Evolutionary conservation across 2,113 vertebrate genomes (phyloP).

Genomic region (Tenrec ecaudatus): DNA sequence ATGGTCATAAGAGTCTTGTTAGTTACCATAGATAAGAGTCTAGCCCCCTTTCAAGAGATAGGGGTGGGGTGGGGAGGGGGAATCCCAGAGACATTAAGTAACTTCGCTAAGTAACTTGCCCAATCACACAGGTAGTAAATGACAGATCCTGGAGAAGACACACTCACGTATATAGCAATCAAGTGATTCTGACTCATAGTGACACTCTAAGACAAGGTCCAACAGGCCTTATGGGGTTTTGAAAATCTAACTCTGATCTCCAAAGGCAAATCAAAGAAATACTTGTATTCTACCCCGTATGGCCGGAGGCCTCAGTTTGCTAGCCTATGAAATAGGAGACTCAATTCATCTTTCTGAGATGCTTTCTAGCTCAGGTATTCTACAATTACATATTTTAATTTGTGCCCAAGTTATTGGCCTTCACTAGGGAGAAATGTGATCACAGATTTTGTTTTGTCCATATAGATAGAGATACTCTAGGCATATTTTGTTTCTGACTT

Average conservation of each 20-base stretch:
- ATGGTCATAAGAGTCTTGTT: background rate
- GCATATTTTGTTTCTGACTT: background rate
- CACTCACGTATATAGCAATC: too few relatives aligned
- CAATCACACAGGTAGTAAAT: background rate
- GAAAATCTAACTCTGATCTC: background rate
- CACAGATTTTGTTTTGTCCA: background rate
- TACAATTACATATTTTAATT: background rate
- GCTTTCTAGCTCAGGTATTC: background rate
- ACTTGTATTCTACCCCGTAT: accelerated
- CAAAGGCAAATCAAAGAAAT: background rate
- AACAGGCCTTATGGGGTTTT: too few relatives aligned
- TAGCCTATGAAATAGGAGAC: background rate
- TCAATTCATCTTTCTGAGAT: background rate
- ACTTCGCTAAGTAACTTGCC: background rate
- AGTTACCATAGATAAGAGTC: background rate
- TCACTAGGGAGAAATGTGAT: accelerated
- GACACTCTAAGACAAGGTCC: too few relatives aligned
- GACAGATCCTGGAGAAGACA: background rate
- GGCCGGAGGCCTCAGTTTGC: background rate
- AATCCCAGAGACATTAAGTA: too few relatives aligned
- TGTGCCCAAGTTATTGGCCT: background rate
- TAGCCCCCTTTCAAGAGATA: background rate
- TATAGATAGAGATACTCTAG: background rate
- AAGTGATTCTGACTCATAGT: too few relatives aligned
- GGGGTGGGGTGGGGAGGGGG: background rate